Percentiles rank a stretch among this genome's conserved stretches.
Evolutionary conservation across 2,888 invertebrate species (phyloP).

Genomic region (Spilarctia lutea): DNA sequence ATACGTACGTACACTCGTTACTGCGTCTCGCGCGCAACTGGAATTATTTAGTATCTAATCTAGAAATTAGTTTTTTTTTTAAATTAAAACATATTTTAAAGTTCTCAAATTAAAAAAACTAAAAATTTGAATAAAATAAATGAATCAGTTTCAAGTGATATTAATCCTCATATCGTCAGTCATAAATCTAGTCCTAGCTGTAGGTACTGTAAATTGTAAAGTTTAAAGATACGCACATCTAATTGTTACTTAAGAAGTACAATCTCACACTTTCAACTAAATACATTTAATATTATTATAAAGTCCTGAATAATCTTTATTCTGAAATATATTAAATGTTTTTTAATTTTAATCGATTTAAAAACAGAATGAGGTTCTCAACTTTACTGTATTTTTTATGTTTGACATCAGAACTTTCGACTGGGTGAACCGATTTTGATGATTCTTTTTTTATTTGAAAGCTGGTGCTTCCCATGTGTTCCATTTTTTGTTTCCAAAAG

Average conservation of each 20-base stretch:
- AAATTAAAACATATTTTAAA: neutral
- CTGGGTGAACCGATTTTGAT: too few relatives aligned
- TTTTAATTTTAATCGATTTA: neutral
- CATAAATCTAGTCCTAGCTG: neutral
- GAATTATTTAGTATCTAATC: neutral
- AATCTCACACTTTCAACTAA: neutral
- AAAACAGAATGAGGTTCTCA: too few relatives aligned
- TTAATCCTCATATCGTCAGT: neutral
- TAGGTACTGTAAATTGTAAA: neutral
- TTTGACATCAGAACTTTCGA: too few relatives aligned
- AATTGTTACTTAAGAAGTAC: neutral
- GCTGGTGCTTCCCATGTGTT: too few relatives aligned
- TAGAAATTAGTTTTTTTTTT: neutral
- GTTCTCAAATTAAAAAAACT: neutral
- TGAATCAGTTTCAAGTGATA: neutral
- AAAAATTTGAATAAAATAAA: neutral
- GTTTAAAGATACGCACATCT: neutral
- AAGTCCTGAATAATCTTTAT: neutral
- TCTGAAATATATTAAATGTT: neutral
- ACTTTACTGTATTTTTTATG: too few relatives aligned
- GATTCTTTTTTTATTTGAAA: too few relatives aligned
- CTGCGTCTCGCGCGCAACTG: too few relatives aligned
- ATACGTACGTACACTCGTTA: too few relatives aligned
- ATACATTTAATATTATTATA: neutral
- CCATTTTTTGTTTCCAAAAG: too few relatives aligned